Evolutionary conservation across 2,888 invertebrate species (phyloP), one percentile per base, ranked within the genome.

Genomic region (Atrina japonica): DNA sequence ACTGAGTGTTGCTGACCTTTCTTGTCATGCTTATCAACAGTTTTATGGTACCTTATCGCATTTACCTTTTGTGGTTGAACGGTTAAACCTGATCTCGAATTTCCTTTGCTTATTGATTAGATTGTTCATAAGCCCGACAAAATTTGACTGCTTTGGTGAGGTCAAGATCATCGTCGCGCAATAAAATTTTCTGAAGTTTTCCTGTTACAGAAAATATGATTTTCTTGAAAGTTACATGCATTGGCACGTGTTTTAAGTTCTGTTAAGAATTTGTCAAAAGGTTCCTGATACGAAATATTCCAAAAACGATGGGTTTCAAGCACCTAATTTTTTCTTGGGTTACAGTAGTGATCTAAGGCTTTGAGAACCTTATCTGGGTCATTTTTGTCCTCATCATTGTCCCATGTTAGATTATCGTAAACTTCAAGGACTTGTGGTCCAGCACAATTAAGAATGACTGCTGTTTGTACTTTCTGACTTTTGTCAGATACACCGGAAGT

Each of bases 221-320:
- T 50, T 68, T 68, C 41, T 45, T 29, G 41, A 41, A 63, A 70
- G 29, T 70, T 59, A 50, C 64, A 70, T 16, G 56, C 25, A 43
- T 29, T 35, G 0, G 64, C 64, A 9, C 35, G 35, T 5, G 64
- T 52, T n/a, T 58, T 29, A 7, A 70, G 41, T 41, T 64, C 64
- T 14, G 45, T 70, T 1, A 70, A 21, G 18, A 70, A 64, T 18
- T 64, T 47, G 27, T 64, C 58, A 50, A 70, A 64, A 9, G 64
- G 64, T n/a, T 58, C 58, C 40, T 58, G 59, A 41, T 64, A 70
- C 30, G n/a, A n/a, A 0, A 58, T 23, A 2, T 29, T 41, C 29
- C 50, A 63, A 45, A 70, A 64, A 43, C 35, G 61, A 29, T 63
- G 55, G 5, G 21, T 23, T 30, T 68, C 63, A 0, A 45, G 47